Evolutionary conservation across 2,797 vertebrate genomes (phyloP).

Genomic region (Schizopygopsis malacanthus): DNA sequence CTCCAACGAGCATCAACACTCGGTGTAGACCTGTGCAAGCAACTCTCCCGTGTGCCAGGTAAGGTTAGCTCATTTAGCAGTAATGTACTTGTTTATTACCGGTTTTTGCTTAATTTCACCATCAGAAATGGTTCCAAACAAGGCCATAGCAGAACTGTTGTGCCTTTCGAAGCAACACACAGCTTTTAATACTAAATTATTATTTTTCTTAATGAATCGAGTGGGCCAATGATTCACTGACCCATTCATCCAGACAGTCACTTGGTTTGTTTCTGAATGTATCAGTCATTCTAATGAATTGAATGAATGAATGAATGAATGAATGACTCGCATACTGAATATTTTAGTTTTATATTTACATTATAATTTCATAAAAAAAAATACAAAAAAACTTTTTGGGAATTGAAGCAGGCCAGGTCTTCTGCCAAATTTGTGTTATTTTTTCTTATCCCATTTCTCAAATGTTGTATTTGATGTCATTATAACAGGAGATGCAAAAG

Average conservation of each 20-base stretch:
- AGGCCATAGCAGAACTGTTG: not conserved
- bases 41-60: conserved; percentile 96
- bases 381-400: too few species aligned
- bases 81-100: not conserved
- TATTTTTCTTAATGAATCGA: too few species aligned
- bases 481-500: conserved; percentile 86
- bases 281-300: too few species aligned
- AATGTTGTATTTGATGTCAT: conserved; percentile 33
- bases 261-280: too few species aligned
- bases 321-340: too few species aligned
- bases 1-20: conserved; percentile 90
- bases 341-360: too few species aligned
- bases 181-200: not conserved
- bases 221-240: too few species aligned
- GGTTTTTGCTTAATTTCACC: not conserved
- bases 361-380: too few species aligned
- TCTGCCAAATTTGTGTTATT: not conserved
- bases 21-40: conserved; percentile 88
- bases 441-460: not conserved
- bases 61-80: not conserved
- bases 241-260: too few species aligned
- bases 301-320: too few species aligned
- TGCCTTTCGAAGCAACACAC: not conserved
- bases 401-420: too few species aligned
- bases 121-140: not conserved